Base-by-base conservation (phyloP, 2,113 vertebrate genomes). In the Nycticorax nycticorax region DNA sequence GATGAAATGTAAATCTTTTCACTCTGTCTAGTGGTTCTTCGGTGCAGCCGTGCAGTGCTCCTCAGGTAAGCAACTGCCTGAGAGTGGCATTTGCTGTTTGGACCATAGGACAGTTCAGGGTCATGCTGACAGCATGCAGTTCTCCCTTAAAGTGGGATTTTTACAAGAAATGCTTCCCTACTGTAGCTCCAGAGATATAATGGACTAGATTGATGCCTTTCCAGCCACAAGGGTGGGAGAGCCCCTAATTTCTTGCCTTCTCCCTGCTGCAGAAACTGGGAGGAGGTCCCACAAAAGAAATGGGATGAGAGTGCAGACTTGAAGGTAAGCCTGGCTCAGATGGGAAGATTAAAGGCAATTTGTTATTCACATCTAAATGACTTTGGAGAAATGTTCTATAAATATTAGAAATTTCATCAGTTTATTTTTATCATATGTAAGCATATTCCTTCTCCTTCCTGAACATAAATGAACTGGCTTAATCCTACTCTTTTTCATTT, bases 351-450 rank as follows among this genome's bases (percentile, higher is more conserved):
- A 96, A 91, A 88, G 68, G 83, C 68, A 94, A 93, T 96, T 97
- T 92, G 64, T 80, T 96, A 45, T 76, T 39, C 50, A 95, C 90
- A 96, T 89, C n/a, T 39, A 97, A 97, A 96, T 94, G 2, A 93
- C 88, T 98, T 97, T 94, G 43, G 62, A 94, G 77, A 53, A 97
- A 96, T 88, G 12, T 94, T 95, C 96, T 92, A 88, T 96, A 85
- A 92, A 95, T 93, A 95, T 96, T 93, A 93, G 85, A 97, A 97
- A 96, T 96, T 96, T 96, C 68, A 96, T 97, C 96, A 95, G 91
- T 97, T 96, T 97, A 97, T 97, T 97, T 98, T 98, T 97, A 96
- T 96, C 90, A 52, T 86, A 83, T 82, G 48, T 95, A 97, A 95
- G 87, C 97, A 97, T 97, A 97, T 97, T 97, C 71, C 93, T 91